A percentile compares a stretch with the other conserved stretches of the same genome.
These are phyloP conservation scores for Fukomys damarensis DNA, from an alignment of 2,113 vertebrate genomes.

Conservation along the genomic window DNA sequence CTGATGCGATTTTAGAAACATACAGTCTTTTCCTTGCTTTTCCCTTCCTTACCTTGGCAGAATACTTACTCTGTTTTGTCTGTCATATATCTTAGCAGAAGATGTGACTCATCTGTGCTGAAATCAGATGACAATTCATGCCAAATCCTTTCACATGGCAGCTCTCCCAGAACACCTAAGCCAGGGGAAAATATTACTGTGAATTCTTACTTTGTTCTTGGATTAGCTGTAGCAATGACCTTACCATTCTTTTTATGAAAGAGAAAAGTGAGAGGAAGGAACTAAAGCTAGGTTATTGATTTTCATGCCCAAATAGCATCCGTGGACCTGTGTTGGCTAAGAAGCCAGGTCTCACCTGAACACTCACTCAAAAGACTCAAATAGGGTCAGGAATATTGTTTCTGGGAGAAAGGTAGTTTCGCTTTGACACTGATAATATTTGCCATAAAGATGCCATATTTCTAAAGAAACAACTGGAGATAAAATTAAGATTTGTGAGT, in stretches of 20 bases:
- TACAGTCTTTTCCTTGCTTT: neutral
- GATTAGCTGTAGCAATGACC: neutral
- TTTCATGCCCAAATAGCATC: neutral
- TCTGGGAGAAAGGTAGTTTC: conserved; percentile 31
- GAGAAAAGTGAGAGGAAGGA: conserved; percentile 23
- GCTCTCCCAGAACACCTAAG: neutral
- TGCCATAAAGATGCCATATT: conserved; percentile 15
- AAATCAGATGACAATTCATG: neutral
- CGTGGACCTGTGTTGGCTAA: neutral
- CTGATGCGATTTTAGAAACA: neutral
- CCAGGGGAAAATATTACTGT: neutral
- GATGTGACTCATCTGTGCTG: conserved; percentile 5
- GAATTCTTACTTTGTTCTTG: neutral
- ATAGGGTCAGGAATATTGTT: conserved; percentile 41
- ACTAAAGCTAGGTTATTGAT: conserved; percentile 31
- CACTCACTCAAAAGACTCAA: neutral
- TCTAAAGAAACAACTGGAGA: conserved; percentile 35
- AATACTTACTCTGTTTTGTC: neutral
- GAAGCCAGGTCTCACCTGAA: neutral
- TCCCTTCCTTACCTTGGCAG: neutral
- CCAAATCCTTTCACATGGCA: neutral
- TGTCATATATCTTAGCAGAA: neutral
- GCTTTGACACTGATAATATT: conserved; percentile 34
- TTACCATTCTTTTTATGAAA: conserved; percentile 11
- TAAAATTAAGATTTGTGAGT: conserved; percentile 30